Evolutionary conservation across 2,797 vertebrate genomes (phyloP).

Genomic region (Masticophis lateralis): DNA sequence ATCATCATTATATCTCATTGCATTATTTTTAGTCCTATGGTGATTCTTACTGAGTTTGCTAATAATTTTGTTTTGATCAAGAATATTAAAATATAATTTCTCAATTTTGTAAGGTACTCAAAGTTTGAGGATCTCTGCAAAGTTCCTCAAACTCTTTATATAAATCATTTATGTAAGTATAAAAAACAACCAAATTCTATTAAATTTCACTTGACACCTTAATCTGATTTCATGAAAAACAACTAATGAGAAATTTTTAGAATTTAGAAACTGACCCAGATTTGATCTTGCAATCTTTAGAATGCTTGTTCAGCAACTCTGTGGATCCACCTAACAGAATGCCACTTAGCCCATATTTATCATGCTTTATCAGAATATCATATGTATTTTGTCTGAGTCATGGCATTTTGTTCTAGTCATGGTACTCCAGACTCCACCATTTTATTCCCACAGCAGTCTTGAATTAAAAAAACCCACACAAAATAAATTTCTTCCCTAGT

Average conservation of each 20-base stretch:
- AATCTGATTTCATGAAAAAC: neutral
- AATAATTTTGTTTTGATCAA: neutral
- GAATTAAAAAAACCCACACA: neutral
- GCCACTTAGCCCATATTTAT: neutral
- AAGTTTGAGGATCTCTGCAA: neutral
- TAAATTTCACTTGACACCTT: neutral
- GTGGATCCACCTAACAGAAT: neutral
- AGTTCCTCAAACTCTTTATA: neutral
- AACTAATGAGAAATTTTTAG: neutral
- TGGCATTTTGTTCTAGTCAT: neutral
- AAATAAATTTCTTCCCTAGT: neutral
- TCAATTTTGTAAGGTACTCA: neutral
- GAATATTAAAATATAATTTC: neutral
- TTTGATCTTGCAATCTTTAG: neutral
- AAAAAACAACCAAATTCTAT: neutral
- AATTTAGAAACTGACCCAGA: neutral
- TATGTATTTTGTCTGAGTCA: neutral
- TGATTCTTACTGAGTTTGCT: neutral
- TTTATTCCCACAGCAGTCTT: neutral
- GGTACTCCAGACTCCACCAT: neutral
- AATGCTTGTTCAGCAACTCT: neutral
- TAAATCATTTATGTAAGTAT: neutral
- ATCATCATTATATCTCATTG: neutral
- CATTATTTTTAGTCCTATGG: neutral
- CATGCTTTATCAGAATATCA: neutral